Evolutionary conservation across 37 sponge, comb jelly and placozoan genomes (phyloP).

Genomic region (Lycopodina hypogea): DNA sequence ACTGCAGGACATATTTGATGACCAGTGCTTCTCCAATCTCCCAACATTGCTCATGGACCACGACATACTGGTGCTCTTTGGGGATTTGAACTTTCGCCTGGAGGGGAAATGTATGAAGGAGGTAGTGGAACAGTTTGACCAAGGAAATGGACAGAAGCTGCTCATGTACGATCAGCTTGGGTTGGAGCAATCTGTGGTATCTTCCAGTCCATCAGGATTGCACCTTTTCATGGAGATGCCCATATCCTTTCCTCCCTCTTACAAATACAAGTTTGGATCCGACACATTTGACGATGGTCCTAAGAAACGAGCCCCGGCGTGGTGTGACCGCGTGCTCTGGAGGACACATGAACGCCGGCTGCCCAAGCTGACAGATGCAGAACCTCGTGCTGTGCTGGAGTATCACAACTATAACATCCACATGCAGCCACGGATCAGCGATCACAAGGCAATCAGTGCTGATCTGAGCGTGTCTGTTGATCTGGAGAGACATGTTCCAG

Average conservation of each 20-base stretch:
- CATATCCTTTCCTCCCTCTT: conserved; percentile 59
- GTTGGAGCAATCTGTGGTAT: conserved; percentile 51
- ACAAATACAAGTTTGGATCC: conserved; percentile 64
- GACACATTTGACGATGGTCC: conserved; percentile 51
- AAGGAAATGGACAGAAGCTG: conserved; percentile 7
- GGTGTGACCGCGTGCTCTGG: conserved; percentile 85
- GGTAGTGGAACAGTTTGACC: conserved; percentile 17
- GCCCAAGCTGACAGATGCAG: conserved; percentile 23
- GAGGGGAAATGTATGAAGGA: conserved; percentile 59
- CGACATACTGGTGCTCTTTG: conserved; percentile 70
- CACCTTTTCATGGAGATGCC: conserved; percentile 65
- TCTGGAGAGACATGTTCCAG: conserved; percentile 20
- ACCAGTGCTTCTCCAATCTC: conserved; percentile 25
- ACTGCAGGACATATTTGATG: conserved; percentile 48
- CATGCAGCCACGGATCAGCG: conserved; percentile 67
- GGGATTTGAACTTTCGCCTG: conserved; percentile 78
- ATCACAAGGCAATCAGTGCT: conserved; percentile 79
- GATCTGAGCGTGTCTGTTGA: conserved; percentile 38
- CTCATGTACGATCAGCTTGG: conserved; percentile 57
- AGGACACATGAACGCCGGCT: conserved; percentile 43
- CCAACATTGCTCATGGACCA: conserved; percentile 24
- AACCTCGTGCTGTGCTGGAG: conserved; percentile 23
- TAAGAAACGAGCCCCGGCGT: conserved; percentile 69
- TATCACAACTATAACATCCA: conserved; percentile 48
- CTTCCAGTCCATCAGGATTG: conserved; percentile 27